Evolutionary conservation across 2,888 invertebrate species (phyloP).

Genomic region (Lycophotia porphyrea): DNA sequence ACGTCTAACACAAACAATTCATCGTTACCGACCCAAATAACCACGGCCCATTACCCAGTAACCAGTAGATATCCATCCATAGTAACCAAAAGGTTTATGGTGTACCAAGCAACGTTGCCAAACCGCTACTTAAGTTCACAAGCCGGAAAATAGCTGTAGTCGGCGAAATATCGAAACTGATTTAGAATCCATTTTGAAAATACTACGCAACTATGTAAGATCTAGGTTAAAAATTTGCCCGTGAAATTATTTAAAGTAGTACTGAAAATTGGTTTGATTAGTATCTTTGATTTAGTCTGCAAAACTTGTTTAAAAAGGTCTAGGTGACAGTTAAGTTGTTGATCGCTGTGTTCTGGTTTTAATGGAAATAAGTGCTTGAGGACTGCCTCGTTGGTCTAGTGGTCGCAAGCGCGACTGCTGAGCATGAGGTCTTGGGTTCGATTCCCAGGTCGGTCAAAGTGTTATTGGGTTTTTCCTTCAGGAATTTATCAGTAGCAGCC

Average conservation of each 20-base stretch:
- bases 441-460: no score
- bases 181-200: slow-evolving; percentile 67
- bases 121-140: slow-evolving; percentile 66
- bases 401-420: no score
- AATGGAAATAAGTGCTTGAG: not conserved
- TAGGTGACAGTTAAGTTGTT: not conserved
- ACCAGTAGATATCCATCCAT: slow-evolving; percentile 61
- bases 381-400: no score
- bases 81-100: slow-evolving; percentile 68
- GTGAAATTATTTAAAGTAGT: slow-evolving; percentile 54
- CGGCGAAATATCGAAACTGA: slow-evolving; percentile 70
- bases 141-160: slow-evolving; percentile 70
- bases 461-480: no score
- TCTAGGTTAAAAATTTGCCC: slow-evolving; percentile 59
- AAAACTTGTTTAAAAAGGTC: not conserved
- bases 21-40: slow-evolving; percentile 57
- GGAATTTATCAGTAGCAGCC: no score
- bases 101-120: slow-evolving; percentile 61
- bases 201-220: slow-evolving; percentile 60
- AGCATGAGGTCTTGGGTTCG: no score
- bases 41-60: slow-evolving; percentile 62
- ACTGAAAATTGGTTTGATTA: slow-evolving; percentile 35
- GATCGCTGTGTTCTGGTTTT: not conserved
- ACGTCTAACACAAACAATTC: slow-evolving; percentile 38
- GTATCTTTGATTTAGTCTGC: slow-evolving; percentile 10